Evolutionary conservation across 1,140 invertebrate genomes (phyloP).

Genomic region (Alviniconcha marisindica): DNA sequence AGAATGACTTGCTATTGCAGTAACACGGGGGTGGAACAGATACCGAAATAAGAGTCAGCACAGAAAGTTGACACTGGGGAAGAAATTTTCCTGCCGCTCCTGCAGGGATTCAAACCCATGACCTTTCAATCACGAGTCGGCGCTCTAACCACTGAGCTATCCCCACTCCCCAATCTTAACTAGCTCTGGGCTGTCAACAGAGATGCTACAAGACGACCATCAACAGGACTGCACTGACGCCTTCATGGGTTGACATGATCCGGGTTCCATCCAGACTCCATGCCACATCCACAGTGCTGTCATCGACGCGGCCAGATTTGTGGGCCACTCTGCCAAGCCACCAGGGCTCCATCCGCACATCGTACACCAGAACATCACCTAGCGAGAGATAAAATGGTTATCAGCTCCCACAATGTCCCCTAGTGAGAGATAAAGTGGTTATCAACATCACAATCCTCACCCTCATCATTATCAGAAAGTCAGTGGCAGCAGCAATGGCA

Average conservation of each 20-base stretch:
- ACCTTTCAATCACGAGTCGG: too few species aligned
- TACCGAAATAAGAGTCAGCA: too few species aligned
- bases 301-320: conserved; percentile 42
- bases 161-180: too few species aligned
- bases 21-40: too few species aligned
- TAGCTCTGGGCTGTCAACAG: too few species aligned
- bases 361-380: conserved; percentile 58
- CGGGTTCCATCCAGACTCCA: conserved; percentile 55
- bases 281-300: conserved; percentile 46
- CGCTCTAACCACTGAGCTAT: too few species aligned
- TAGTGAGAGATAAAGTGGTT: conserved; percentile 2
- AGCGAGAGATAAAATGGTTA: background rate
- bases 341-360: conserved; percentile 51
- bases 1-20: too few species aligned
- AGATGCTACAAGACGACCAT: too few species aligned
- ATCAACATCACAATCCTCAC: background rate
- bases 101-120: too few species aligned
- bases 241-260: conserved; percentile 48
- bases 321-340: conserved; percentile 40
- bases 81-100: too few species aligned
- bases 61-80: too few species aligned
- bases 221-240: too few species aligned
- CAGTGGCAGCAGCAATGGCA: background rate
- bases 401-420: conserved; percentile 47
- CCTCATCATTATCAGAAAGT: background rate